These are phyloP conservation scores for Bimastos eiseni DNA, from an alignment of 2,888 invertebrate species.

Conservation along the genomic window DNA sequence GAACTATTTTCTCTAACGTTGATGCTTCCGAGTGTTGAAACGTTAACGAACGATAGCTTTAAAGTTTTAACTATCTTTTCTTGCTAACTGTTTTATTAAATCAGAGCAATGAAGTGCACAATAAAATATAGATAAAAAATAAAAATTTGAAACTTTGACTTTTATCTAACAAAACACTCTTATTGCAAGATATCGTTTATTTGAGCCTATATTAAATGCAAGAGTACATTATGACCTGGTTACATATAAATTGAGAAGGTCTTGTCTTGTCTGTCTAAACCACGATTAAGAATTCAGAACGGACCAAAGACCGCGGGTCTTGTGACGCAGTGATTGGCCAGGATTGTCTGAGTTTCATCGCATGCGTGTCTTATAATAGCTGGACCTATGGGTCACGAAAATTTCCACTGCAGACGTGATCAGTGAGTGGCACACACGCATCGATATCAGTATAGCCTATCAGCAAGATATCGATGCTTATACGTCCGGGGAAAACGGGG, in stretches of 20 bases:
- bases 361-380: background rate
- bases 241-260: background rate
- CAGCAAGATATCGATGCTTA: too few species aligned
- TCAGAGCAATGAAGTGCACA: background rate
- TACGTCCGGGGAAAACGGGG: background rate
- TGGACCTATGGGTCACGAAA: background rate
- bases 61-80: background rate
- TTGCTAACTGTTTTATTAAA: background rate
- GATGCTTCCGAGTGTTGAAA: background rate
- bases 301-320: background rate
- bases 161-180: background rate
- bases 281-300: background rate
- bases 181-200: background rate
- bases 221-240: background rate
- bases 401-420: background rate
- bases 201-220: background rate
- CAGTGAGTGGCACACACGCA: too few species aligned
- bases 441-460: too few species aligned
- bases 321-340: background rate
- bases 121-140: background rate
- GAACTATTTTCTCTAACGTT: constrained; percentile 1
- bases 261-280: too few species aligned
- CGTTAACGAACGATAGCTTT: background rate
- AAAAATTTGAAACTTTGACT: background rate
- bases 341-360: background rate